Evolutionary conservation across 2,797 vertebrate genomes (phyloP).

Genomic region (Tadarida brasiliensis): DNA sequence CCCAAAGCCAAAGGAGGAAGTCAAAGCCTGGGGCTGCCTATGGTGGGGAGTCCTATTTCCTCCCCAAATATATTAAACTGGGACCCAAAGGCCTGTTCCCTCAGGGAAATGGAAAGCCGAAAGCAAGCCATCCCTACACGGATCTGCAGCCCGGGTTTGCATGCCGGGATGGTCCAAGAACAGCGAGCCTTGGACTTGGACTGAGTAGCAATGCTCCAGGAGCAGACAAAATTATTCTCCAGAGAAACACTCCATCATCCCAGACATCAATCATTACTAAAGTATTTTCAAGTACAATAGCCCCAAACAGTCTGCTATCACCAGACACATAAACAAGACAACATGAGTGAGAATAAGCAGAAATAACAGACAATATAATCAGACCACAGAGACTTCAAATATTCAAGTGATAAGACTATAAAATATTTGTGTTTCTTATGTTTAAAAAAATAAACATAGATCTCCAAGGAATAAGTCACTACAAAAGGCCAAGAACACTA

Average conservation of each 20-base stretch:
- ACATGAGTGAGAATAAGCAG: not conserved
- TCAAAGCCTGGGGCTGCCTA: not conserved
- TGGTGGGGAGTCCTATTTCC: not conserved
- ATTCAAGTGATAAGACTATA: slow-evolving; percentile 12
- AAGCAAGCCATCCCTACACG: not conserved
- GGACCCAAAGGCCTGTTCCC: not conserved
- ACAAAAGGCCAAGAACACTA: not conserved
- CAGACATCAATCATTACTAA: not conserved
- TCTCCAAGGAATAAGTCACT: not conserved
- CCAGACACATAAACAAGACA: not conserved
- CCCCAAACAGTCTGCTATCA: not conserved
- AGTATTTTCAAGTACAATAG: not conserved
- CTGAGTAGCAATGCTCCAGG: not conserved
- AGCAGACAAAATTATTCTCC: not conserved
- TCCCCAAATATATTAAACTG: not conserved
- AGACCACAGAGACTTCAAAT: slow-evolving; percentile 7
- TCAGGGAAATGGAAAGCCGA: not conserved
- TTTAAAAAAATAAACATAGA: slow-evolving; percentile 6
- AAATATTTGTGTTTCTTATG: not conserved
- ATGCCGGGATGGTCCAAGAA: not conserved
- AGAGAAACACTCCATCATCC: not conserved
- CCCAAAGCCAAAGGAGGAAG: not conserved
- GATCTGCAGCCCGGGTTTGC: not conserved
- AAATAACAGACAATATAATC: not conserved
- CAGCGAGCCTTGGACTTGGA: not conserved